phyloP scores from a whole-genome alignment of 2,888 invertebrate genomes.

The Sinotaia quadrata region DNA sequence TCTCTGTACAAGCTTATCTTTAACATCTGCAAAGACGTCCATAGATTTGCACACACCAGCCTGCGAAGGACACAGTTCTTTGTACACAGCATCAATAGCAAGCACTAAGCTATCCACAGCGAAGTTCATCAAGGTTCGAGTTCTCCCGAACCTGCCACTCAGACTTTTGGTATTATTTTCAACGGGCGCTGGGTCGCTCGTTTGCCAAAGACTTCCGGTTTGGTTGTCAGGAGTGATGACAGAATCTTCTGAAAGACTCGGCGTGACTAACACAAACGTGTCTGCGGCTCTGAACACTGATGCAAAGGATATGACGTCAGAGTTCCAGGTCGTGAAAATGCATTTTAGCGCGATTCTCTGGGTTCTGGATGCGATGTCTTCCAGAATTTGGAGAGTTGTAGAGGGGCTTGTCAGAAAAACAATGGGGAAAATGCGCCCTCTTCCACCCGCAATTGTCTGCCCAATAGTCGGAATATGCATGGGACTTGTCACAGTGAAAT shows the following conservation, averaged over 20 bases:
- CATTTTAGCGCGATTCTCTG: slow-evolving; percentile 27
- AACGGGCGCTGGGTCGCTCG: neutral
- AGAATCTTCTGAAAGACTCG: neutral
- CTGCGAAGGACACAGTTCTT: slow-evolving; percentile 22
- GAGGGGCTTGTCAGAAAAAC: slow-evolving; percentile 35
- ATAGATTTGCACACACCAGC: slow-evolving; percentile 24
- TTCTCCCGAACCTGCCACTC: neutral
- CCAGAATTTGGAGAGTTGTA: slow-evolving; percentile 30
- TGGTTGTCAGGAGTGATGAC: slow-evolving; percentile 11
- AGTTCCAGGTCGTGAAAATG: slow-evolving; percentile 41
- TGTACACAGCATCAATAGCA: slow-evolving; percentile 21
- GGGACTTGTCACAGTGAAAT: neutral
- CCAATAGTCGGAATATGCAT: neutral
- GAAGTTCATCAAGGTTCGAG: slow-evolving; percentile 8
- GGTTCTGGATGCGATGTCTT: neutral
- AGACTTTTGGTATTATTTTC: too few relatives aligned
- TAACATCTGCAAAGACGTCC: slow-evolving; percentile 8
- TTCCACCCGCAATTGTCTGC: neutral
- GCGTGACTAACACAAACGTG: slow-evolving; percentile 17
- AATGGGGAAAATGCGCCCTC: slow-evolving; percentile 15
- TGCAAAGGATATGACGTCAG: neutral
- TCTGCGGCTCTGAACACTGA: slow-evolving; percentile 9
- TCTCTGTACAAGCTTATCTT: neutral
- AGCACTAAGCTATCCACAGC: slow-evolving; percentile 18
- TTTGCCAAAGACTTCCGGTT: slow-evolving; percentile 24